A percentile compares a stretch with the other conserved stretches of the same genome.
These are phyloP conservation scores for Hipposideros armiger DNA, from an alignment of 2,113 vertebrate species.

Conservation along the genomic window DNA sequence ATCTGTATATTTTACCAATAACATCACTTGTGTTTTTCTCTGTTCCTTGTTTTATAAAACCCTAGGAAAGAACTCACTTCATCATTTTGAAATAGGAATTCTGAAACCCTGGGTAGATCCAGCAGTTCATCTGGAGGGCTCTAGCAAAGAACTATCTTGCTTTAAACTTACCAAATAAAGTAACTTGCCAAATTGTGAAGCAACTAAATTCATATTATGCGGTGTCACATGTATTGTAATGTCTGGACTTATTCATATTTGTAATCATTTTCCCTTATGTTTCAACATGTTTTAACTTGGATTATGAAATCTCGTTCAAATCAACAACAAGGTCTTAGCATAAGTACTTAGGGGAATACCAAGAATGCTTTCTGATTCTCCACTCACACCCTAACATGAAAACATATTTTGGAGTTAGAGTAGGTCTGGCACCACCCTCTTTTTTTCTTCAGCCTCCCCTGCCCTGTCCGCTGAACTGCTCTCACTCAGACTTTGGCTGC, in stretches of 20 bases:
- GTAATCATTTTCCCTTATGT: neutral
- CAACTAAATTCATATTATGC: neutral
- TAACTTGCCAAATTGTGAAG: neutral
- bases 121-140: neutral
- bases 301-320: neutral
- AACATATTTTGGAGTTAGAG: neutral
- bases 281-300: neutral
- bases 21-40: neutral
- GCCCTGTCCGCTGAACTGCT: rapidly evolving
- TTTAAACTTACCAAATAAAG: neutral
- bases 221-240: neutral
- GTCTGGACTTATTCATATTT: neutral
- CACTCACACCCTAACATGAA: neutral
- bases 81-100: neutral
- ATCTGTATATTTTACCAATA: neutral
- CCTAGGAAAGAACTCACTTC: neutral
- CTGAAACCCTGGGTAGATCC: neutral
- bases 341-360: neutral
- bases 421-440: neutral
- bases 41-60: neutral
- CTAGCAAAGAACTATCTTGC: neutral
- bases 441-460: neutral
- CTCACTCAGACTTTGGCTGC: neutral
- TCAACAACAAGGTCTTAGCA: neutral
- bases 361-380: neutral